Base-by-base conservation (phyloP, 2,113 vertebrate genomes). In the Climacteris rufus region DNA sequence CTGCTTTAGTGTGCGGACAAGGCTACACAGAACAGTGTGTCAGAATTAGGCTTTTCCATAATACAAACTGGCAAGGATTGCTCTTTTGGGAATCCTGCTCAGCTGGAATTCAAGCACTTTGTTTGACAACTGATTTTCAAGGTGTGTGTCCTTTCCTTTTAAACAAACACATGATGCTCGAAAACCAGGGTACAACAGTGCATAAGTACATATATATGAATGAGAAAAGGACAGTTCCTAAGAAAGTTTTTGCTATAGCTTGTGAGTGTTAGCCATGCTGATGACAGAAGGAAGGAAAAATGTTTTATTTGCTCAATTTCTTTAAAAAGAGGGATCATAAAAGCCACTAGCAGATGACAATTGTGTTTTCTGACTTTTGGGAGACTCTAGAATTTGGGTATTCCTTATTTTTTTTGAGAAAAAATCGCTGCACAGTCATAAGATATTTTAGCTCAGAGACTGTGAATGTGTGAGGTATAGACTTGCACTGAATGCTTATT, bases 121-220 rank as follows among this genome's bases (percentile, higher is more conserved):
- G 96, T 95, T 95, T 97, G 96, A 94, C 76, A 95, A 90, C 80
- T 77, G 88, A 86, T 85, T 96, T 97, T 89, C 83, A 83, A 96
- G 80, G 85, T 87, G 72, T 60, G 60, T 79, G 44, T 84, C 60
- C 64, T 93, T 90, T 94, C 74, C 76, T 88, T 91, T 81, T 89
- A 90, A 94, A 87, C 60, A 96, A 93, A 93, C 60, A 71, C 40
- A 49, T 6, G n/a, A 89, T 37, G 68, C 39, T 83, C 49, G 75
- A 88, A 94, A 91, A 64, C 42, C 40, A 68, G 68, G 17, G n/a
- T 49, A 83, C 39, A 69, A 9, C 44, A 49, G 25, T 50, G n/a
- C 61, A 59, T 61, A 53, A 23, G 40, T 45, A 45, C 54, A 44
- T 20, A 37, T 14, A 22, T 14, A 76, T 19, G 50, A 72, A 66